Conservation (phyloP, 1,140 invertebrate species). For the Archivesica marissinica region DNA sequence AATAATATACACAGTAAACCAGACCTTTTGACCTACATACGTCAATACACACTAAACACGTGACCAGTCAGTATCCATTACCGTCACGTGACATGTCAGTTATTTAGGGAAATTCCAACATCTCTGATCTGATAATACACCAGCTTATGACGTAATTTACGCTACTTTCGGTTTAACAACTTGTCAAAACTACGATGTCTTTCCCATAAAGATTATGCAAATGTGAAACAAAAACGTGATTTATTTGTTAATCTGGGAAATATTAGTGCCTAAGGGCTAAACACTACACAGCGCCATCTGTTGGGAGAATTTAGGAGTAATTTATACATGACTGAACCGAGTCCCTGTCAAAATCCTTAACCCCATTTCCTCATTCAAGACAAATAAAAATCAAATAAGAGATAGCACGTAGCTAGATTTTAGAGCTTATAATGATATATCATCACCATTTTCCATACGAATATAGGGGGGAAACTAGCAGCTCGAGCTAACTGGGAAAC, state of each 20-base stretch:
- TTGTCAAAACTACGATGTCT: not conserved
- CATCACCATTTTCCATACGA: not conserved
- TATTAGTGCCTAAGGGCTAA: conserved; percentile 60
- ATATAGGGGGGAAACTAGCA: not conserved
- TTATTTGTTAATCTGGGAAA: too few relatives aligned
- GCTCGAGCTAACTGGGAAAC: conserved; percentile 18
- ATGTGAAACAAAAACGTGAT: too few relatives aligned
- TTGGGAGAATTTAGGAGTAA: conserved; percentile 38
- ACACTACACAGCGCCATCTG: conserved; percentile 56
- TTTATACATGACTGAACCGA: conserved; percentile 57
- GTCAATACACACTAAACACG: conserved; percentile 57
- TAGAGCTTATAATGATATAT: not conserved
- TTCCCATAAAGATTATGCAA: too few relatives aligned
- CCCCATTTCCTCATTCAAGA: not conserved
- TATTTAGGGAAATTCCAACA: conserved; percentile 34
- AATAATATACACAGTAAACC: not conserved
- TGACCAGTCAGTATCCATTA: conserved; percentile 17
- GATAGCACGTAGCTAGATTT: too few relatives aligned
- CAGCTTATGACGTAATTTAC: conserved; percentile 30
- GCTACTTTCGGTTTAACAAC: conserved; percentile 37
- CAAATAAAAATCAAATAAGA: not conserved
- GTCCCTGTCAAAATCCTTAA: conserved; percentile 56
- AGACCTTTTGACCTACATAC: conserved; percentile 61
- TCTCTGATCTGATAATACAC: not conserved
- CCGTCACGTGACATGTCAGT: conserved; percentile 54